phyloP scores from a whole-genome alignment of 2,113 vertebrate species.

The Herpailurus yagouaroundi region DNA sequence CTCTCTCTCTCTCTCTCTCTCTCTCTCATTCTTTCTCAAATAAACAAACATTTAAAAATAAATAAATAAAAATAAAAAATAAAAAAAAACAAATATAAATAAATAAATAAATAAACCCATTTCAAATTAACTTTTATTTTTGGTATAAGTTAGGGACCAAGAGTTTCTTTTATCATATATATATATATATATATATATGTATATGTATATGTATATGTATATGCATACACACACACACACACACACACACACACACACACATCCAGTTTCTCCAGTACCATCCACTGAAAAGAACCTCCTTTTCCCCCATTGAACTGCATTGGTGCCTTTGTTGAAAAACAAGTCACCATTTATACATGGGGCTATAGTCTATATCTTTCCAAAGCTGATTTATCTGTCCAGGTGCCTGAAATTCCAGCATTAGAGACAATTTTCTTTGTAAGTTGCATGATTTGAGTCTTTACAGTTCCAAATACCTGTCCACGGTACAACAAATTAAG shows the following conservation, averaged over 20 bases:
- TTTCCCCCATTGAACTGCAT: neutral
- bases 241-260: no score
- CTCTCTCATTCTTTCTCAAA: no score
- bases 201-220: no score
- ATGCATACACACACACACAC: no score
- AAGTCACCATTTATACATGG: neutral
- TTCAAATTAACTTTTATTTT: neutral
- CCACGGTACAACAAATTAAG: neutral
- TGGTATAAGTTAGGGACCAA: neutral
- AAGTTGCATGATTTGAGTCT: neutral
- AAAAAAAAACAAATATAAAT: no score
- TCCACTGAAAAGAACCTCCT: neutral
- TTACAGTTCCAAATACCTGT: conserved; percentile 10
- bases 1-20: no score
- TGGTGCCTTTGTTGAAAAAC: conserved; percentile 24
- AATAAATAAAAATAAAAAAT: no score
- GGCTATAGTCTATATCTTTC: neutral
- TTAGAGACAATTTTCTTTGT: neutral
- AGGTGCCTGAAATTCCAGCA: neutral
- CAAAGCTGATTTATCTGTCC: neutral
- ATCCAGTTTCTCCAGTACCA: neutral
- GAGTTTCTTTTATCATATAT: neutral
- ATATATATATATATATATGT: no score
- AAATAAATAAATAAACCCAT: neutral
- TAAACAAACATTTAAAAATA: no score